Evolutionary conservation across 2,888 invertebrate genomes (phyloP), one percentile per base, ranked within the genome.

Genomic region (Lasioglossum malachurum): DNA sequence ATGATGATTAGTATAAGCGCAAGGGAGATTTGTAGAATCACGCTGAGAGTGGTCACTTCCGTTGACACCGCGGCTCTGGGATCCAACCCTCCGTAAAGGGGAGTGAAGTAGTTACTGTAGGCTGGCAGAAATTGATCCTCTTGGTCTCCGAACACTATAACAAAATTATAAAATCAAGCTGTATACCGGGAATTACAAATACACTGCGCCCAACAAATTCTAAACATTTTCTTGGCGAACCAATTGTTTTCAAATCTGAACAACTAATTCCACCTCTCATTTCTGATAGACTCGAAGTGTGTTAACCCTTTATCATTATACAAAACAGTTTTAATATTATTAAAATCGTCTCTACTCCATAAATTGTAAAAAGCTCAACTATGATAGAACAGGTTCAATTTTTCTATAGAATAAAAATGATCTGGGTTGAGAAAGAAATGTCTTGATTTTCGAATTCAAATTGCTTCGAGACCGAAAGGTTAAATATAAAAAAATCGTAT

Each of bases 41-140:
- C 95, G 91, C 97, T 97, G 16, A 97, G 92, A 0, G 96, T 95
- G 74, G 95, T 95, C 35, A 95, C 92, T 67, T 95, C 94, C 53
- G 95, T 94, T 1, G 95, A 96, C 0, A 95, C 96, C 5, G 95
- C 94, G 41, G 94, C 94, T 4, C 95, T 87, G 4, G 93, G 92
- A 88, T 96, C 95, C 5, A 97, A 96, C n/a, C 98, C 97, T 0
- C 98, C 97, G 93, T 97, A 97, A 90, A 98, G 96, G 74, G 97
- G 96, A 89, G 97, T 96, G 89, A 98, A 97, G 94, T 98, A 98
- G 83, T 97, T 97, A 93, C 98, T 98, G 93, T 97, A 98, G 8
- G 97, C 96, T 1, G 97, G 96, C 87, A 97, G 93, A 90, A 96
- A 94, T 76, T 96, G 94, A 71, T 95, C 95, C 31, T 95, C 94